Conservation (phyloP, 2,888 invertebrate genomes). For the Oligia fasciuncula region DNA sequence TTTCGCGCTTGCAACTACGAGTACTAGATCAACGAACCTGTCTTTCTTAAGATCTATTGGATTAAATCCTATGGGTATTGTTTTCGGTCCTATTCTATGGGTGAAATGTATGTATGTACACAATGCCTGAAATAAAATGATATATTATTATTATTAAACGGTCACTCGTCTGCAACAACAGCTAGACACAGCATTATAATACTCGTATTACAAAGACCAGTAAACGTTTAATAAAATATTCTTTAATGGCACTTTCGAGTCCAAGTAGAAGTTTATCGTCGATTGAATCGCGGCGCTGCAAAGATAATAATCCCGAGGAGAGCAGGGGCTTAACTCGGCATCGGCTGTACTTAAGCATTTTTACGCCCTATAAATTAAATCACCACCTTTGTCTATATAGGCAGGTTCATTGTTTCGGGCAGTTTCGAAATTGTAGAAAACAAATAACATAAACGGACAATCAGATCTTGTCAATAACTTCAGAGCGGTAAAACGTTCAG, state of each 20-base stretch:
- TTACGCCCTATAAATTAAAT: constrained; percentile 57
- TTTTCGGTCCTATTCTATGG: no score
- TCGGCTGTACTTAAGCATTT: constrained; percentile 56
- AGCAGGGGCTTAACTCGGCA: constrained; percentile 62
- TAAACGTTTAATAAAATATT: constrained; percentile 66
- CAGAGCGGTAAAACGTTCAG: no score
- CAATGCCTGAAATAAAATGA: no score
- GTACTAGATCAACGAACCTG: background rate
- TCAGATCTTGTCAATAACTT: background rate
- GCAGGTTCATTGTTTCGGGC: background rate
- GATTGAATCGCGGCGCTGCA: constrained; percentile 68
- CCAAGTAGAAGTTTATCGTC: constrained; percentile 69
- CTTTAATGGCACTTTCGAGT: constrained; percentile 67
- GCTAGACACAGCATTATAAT: constrained; percentile 34
- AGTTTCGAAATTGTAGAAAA: constrained; percentile 1
- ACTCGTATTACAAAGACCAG: constrained; percentile 32
- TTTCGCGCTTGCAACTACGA: background rate
- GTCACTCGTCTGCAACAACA: constrained; percentile 28
- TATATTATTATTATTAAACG: background rate
- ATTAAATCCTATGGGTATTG: background rate
- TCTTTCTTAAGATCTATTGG: background rate
- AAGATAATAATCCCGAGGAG: constrained; percentile 70
- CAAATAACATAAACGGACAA: background rate
- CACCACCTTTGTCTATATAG: constrained; percentile 15
- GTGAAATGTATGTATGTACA: no score